Evolutionary conservation across 2,113 vertebrate species (phyloP), one percentile per base, ranked within the genome.

Genomic region (Jaculus jaculus): DNA sequence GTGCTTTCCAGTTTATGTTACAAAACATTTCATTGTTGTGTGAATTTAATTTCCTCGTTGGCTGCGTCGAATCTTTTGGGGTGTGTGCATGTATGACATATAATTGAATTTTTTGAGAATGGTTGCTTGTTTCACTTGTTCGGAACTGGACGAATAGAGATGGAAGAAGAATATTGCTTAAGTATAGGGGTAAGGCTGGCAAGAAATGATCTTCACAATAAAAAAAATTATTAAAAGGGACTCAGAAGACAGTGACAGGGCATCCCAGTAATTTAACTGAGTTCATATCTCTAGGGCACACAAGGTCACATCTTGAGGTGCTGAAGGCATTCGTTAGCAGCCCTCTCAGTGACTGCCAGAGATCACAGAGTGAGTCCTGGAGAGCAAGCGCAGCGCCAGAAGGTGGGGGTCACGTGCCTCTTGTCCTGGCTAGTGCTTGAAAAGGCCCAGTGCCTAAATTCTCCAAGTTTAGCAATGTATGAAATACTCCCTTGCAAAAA

Each of bases 51-150:
- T 88, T 92, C 54, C 65, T 92, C 61, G 7, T 61, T 81, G 77
- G 10, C 12, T 84, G 87, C 26, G 30, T 58, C 63, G 63, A 72
- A 83, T 13, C 75, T 80, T 88, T 28, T 37, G 32, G 13, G 2
- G 2, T 7, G 58, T 32, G 15, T 69, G 58, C 34, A 7, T n/a
- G 20, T 72, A 30, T 63, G 13, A 8, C 80, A 6, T 61, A 5
- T 88, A 58, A 71, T 94, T 75, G 63, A 61, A 72, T 80, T 94
- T 96, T 96, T 95, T 60, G 30, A 92, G 58, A 86, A 15, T 15
- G 74, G 42, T 34, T 78, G 74, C 85, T 91, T 78, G 20, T 79
- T 96, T 93, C 85, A 20, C 61, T 86, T 73, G 47, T 82, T 32
- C 91, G 30, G 37, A 86, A 13, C 94, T 86, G 77, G 30, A 81